Percentiles rank a stretch among this genome's conserved stretches.
phyloP scores from a whole-genome alignment of 2,888 invertebrate genomes.

The Amitus sp. region DNA sequence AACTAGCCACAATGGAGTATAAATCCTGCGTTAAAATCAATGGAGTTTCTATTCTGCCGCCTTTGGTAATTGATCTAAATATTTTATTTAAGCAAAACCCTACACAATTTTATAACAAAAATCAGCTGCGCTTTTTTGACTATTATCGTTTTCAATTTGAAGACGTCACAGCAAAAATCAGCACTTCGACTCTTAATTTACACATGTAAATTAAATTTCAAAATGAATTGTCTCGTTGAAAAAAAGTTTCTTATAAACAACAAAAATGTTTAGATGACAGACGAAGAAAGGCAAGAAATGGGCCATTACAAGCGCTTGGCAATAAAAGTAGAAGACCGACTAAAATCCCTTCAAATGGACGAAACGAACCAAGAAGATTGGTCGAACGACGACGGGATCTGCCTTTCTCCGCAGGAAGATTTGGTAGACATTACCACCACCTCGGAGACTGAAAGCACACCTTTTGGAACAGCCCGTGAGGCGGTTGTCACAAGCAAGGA shows the following conservation, averaged over 20 bases:
- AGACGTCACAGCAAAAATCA: no score
- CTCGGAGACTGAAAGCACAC: constrained; percentile 32
- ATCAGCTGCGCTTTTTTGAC: no score
- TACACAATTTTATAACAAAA: no score
- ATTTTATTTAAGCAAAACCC: no score
- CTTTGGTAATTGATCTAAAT: constrained; percentile 70
- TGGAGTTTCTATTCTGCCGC: constrained; percentile 79
- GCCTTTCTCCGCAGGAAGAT: constrained; percentile 15
- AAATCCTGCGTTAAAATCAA: constrained; percentile 79
- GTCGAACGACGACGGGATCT: not conserved
- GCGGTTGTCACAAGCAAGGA: constrained; percentile 18
- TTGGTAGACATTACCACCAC: constrained; percentile 21
- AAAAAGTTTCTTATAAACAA: not conserved
- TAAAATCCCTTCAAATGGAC: constrained; percentile 55
- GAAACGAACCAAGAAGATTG: not conserved
- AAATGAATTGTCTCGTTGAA: no score
- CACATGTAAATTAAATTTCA: no score
- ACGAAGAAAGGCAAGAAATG: constrained; percentile 74
- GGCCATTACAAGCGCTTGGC: constrained; percentile 75
- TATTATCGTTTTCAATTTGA: no score
- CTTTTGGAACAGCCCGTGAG: constrained; percentile 11
- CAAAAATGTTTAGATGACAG: constrained; percentile 71
- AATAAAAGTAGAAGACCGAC: constrained; percentile 72
- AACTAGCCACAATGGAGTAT: constrained; percentile 59
- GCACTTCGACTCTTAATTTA: no score